A percentile compares a stretch with the other conserved stretches of the same genome.
phyloP scores from a whole-genome alignment of 2,888 invertebrate species.

The Pegoplata infirma region DNA sequence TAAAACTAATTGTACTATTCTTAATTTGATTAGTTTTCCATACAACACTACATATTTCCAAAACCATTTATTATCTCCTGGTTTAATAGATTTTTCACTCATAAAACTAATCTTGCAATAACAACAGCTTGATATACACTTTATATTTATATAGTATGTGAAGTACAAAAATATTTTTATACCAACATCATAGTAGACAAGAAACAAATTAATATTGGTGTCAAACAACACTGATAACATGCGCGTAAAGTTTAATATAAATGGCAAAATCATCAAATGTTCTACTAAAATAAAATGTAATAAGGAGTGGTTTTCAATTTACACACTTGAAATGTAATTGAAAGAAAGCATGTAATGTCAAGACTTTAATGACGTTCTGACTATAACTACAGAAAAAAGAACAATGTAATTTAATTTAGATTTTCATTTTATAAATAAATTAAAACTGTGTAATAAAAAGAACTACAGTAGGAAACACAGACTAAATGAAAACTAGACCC shows the following conservation, averaged over 20 bases:
- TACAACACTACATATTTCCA: too few relatives aligned
- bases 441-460: background rate
- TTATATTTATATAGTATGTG: background rate
- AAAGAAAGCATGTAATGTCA: conserved; percentile 43
- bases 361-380: conserved; percentile 49
- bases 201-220: conserved; percentile 69
- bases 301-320: conserved; percentile 67
- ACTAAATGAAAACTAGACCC: too few relatives aligned
- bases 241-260: conserved; percentile 66
- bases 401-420: conserved; percentile 53
- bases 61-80: too few relatives aligned
- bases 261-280: conserved; percentile 65
- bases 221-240: conserved; percentile 73
- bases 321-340: conserved; percentile 7
- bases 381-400: conserved; percentile 32
- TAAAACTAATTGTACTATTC: too few relatives aligned
- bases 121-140: conserved; percentile 18
- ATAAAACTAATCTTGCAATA: conserved; percentile 40
- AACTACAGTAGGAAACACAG: background rate
- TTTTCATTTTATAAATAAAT: conserved; percentile 44
- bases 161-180: conserved; percentile 10
- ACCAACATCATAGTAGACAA: too few relatives aligned
- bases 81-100: conserved; percentile 6
- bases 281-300: conserved; percentile 59
- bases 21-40: too few relatives aligned